Evolutionary conservation across 92 coral and sea anemone genomes (phyloP), one percentile per base, ranked within the genome.

Genomic region (Diadumene lineata): DNA sequence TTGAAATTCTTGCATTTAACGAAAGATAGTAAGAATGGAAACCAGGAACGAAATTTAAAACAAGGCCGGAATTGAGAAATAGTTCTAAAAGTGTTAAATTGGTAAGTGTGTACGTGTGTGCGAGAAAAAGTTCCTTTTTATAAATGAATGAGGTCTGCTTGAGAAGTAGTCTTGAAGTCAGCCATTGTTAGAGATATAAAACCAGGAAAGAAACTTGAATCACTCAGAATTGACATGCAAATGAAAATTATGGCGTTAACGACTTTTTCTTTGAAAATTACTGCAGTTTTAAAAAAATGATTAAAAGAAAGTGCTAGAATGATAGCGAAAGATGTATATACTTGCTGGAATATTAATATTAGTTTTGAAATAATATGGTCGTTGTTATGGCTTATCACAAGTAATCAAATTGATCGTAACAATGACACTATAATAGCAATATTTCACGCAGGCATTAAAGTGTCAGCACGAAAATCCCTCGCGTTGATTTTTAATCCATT

Each of bases 351-450:
- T 62, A 62, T 62, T 28, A 62, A 21, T 62, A 62, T 62, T 28
- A 62, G 43, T 62, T 3, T 27, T n/a, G n/a, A n/a, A 62, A 62
- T 62, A 62, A 28, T 62, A 62, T 62, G 15, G 18, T 8, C n/a
- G 68, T 29, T 43, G 31, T 62, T 62, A 62, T 21, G 15, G 2
- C 19, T 62, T 62, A 62, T 62, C 68, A 29, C 43, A 6, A 28
- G 68, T 62, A 30, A 62, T 62, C 68, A 30, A 62, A 62, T 28
- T 62, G 68, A 8, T 2, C 21, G 22, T 15, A 31, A 62, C 68
- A 62, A 62, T 62, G 68, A 62, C 28, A 28, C 38, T 11, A 28
- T 62, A 28, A 62, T 62, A 62, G 68, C 68, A 62, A 62, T 62
- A 62, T 62, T 62, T 62, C 43, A 62, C 2, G 68, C n/a, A 15